These are phyloP conservation scores for Phaetusa simplex DNA, from an alignment of 2,113 vertebrate genomes.

Conservation along the genomic window DNA sequence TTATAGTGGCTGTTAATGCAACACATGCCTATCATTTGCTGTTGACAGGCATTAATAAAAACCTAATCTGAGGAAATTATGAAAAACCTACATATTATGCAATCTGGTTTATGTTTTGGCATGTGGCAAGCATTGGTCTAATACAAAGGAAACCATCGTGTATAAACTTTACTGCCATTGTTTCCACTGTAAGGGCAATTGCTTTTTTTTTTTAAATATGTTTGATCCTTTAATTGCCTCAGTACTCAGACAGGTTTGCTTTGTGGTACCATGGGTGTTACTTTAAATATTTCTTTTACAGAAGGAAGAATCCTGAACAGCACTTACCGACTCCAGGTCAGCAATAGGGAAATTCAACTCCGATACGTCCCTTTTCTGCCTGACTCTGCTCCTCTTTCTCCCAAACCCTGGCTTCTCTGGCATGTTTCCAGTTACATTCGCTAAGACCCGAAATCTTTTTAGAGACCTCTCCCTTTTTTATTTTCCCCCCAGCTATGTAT, in stretches of 20 bases:
- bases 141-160: conserved; percentile 61
- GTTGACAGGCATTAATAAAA: conserved; percentile 89
- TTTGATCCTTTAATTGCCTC: conserved; percentile 71
- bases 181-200: conserved; percentile 43
- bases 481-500: not conserved
- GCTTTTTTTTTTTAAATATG: not conserved
- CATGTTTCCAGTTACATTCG: not conserved
- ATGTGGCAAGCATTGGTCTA: conserved; percentile 73
- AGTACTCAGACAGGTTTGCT: conserved; percentile 25
- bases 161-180: conserved; percentile 65
- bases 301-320: not conserved
- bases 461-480: not conserved
- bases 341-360: not conserved
- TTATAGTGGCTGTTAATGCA: conserved; percentile 70
- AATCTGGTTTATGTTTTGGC: conserved; percentile 83
- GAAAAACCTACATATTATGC: conserved; percentile 79
- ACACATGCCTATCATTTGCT: conserved; percentile 78
- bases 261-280: not conserved
- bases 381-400: not conserved
- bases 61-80: conserved; percentile 86
- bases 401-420: not conserved
- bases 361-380: not conserved
- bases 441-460: not conserved
- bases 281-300: not conserved
- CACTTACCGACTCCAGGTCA: not conserved